Evolutionary conservation across 1,140 invertebrate genomes (phyloP), one percentile per base, ranked within the genome.

Genomic region (Drosophila willistoni): DNA sequence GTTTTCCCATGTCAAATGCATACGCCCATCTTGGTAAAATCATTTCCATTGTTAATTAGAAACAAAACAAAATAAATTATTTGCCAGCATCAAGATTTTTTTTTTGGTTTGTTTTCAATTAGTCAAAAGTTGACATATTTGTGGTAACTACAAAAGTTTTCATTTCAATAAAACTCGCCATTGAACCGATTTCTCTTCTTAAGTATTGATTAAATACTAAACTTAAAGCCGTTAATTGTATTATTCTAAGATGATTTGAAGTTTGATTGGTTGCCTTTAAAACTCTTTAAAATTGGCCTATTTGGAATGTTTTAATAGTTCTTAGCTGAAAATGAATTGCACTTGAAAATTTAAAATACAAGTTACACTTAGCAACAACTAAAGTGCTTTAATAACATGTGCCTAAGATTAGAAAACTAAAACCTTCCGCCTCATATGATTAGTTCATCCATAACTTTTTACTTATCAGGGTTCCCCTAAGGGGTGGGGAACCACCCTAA

Each of bases 31-130:
- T 51, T 36, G 17, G 56, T 36, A 57, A 14, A 13, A 33, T 57
- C n/a, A 36, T 57, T 57, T 59, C 56, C 56, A 59, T 59, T 59
- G 56, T 59, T 59, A 59, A 59, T 59, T 59, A 59, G 56, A 39
- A 3, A 59, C 36, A 39, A 57, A 51, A 22, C 44, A 51, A 51
- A 19, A 51, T 51, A 51, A 51, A 51, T 51, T 51, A 51, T 51
- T 22, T 51, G 9, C 19, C 9, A 47, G 17, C 44, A 47, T 47
- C 44, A 47, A 36, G 4, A n/a, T 36, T 59, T 59, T 59, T 33
- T 39, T 59, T 19, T 39, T 17, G 4, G 19, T 59, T 59, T 59
- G 56, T 39, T 59, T 36, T 36, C 56, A 39, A 59, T 59, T 39
- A 36, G 56, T 59, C 33, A 59, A 36, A 51, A 51, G 17, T 51